Base-by-base conservation (phyloP, 1,140 invertebrate species). In the Octopus bimaculoides region DNA sequence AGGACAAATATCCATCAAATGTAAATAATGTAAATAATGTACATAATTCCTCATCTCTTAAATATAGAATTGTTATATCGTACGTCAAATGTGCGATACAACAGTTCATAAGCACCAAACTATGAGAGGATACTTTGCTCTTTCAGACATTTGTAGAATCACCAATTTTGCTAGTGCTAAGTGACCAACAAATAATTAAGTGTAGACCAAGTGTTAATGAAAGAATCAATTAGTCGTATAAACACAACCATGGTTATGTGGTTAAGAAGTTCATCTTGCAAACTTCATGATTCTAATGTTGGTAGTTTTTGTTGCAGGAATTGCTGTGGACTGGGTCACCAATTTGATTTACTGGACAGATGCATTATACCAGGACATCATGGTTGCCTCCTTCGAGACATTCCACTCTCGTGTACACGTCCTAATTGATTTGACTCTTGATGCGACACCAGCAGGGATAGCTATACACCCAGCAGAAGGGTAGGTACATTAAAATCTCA, bases 281-380 rank as follows among this genome's bases (percentile, higher is more conserved):
- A 61, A 61, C 1, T 12, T 12, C 9, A 1, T 12, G 56, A 61
- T 61, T 61, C 17, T 12, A 61, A 61, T 1, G 17, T 12, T 12
- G 17, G 1, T 12, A n/a, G 5, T 75, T 75, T 75, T 75, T 75
- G 2, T 41, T 53, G 12, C 26, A 75, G 74, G 17, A 1, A 8
- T 75, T 53, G 74, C 74, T 41, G 52, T 75, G 6, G 74, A 75
- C 20, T 75, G 74, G 74, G 52, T 75, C 26, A 75, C 74, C 74
- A 75, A 75, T 53, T 17, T 75, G 5, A 41, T 75, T 75, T 75
- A 75, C 74, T 75, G 74, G 74, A 75, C 74, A 9, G 74, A 75
- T 4, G 26, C 74, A 12, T 41, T 53, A 6, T 75, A 75, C 74
- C 41, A 75, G 52, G 17, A n/a, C 5, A 75, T 75, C 5, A 75